phyloP scores from a whole-genome alignment of 2,113 vertebrate species.

The Zootoca vivipara region DNA sequence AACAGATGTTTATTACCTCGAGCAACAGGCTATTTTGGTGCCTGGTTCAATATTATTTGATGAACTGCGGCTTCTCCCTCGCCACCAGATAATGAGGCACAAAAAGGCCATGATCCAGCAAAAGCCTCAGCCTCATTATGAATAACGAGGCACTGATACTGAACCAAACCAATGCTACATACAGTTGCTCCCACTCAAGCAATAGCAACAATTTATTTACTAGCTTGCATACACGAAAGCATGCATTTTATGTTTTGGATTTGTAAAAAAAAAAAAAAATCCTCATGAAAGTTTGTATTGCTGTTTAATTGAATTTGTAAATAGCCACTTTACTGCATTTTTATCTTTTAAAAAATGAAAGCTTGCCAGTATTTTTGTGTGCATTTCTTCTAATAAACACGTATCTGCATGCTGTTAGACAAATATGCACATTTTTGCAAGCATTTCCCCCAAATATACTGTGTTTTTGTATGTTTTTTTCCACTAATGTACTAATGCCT shows the following conservation, averaged over 20 bases:
- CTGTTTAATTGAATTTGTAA: too few relatives aligned
- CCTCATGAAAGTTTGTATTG: too few relatives aligned
- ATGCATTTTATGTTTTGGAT: neutral
- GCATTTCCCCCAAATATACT: too few relatives aligned
- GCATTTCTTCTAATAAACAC: too few relatives aligned
- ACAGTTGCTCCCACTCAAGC: neutral
- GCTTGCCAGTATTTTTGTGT: too few relatives aligned
- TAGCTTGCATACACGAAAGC: neutral
- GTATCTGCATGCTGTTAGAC: too few relatives aligned
- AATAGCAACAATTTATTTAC: neutral
- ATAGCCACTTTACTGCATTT: too few relatives aligned
- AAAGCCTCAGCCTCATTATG: neutral
- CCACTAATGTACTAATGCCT: too few relatives aligned
- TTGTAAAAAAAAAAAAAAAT: too few relatives aligned
- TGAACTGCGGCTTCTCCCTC: neutral
- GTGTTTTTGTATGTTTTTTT: too few relatives aligned
- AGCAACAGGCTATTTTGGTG: slow-evolving; percentile 4
- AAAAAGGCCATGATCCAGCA: neutral
- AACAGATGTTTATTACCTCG: neutral
- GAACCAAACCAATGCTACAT: neutral
- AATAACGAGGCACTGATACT: neutral
- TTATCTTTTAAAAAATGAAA: too few relatives aligned
- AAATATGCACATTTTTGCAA: too few relatives aligned
- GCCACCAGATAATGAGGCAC: neutral
- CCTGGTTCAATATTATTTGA: neutral